Evolutionary conservation across 1,140 invertebrate species (phyloP), one percentile per base, ranked within the genome.

Genomic region (Drosophila jambulina): DNA sequence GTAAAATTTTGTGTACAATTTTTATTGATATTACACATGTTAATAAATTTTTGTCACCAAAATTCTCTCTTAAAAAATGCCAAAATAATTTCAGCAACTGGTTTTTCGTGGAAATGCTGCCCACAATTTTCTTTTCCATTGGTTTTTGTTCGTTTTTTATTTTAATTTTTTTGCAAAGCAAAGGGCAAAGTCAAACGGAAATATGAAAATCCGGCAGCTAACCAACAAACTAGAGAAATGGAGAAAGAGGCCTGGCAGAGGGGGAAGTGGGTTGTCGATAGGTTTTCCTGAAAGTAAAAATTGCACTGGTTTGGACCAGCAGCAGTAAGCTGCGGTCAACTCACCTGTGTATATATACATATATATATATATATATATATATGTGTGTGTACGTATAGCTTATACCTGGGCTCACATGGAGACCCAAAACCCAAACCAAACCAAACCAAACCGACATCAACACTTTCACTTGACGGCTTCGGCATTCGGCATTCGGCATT

Each of bases 281-380:
- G 17, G 46, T 67, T 65, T 69, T 69, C 67, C 67, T 53, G 36
- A 69, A 67, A 69, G 43, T 43, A 69, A 69, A 69, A 67, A 69
- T 51, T 67, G 67, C 67, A 69, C 67, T 61, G 67, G 67, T 54
- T 69, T 69, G 67, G 15, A 29, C n/a, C 67, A 53, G 21, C 58
- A 43, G 25, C 46, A 21, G 6, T 13, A 6, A 54, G 9, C 61
- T 34, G 65, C 27, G 67, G 46, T 65, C 62, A 67, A 13, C 61
- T 65, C 59, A 38, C 46, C 23, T 53, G 59, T 49, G 21, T 27
- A 1, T 34, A 19, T 21, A 21, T 8, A 29, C 17, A 27, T 10
- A 21, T 9, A 45, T n/a, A n/a, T 1, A 15, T 27, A 49, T 27
- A 17, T n/a, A 51, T 17, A 46, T 23, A 4, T n/a, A n/a, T n/a